These are phyloP conservation scores for Eristalis tenax DNA, from an alignment of 2,888 invertebrate species.

Conservation along the genomic window DNA sequence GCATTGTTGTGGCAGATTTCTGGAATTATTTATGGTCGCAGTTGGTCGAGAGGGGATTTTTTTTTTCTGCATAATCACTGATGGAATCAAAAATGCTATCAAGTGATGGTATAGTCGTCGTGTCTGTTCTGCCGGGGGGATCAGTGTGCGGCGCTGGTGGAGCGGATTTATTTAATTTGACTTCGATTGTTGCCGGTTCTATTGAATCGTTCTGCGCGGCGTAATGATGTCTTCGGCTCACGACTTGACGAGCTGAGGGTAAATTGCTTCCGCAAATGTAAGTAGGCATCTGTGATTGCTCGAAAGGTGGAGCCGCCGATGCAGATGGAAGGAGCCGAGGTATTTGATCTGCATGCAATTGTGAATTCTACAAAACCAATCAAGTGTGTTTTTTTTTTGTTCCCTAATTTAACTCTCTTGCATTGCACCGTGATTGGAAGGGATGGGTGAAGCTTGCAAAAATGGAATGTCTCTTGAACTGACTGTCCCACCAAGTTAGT, in stretches of 20 bases:
- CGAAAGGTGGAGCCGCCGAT: background rate
- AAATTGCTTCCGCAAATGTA: background rate
- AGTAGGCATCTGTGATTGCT: background rate
- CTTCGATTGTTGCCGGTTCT: slow-evolving; percentile 9
- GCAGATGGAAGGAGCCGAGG: background rate
- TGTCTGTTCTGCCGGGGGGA: slow-evolving; percentile 7
- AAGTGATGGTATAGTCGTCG: slow-evolving; percentile 19
- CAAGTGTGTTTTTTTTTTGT: background rate
- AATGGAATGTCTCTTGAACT: too few species aligned
- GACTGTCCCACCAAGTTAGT: too few species aligned
- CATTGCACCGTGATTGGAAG: too few species aligned
- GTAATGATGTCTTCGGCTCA: slow-evolving; percentile 31
- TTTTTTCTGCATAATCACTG: slow-evolving; percentile 56
- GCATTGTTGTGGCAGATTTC: slow-evolving; percentile 38
- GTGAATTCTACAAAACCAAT: background rate
- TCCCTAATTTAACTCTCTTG: background rate
- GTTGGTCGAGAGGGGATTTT: slow-evolving; percentile 36
- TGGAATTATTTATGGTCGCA: slow-evolving; percentile 41
- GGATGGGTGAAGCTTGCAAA: too few species aligned
- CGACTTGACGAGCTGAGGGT: background rate
- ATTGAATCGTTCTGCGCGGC: background rate
- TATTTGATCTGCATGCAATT: background rate
- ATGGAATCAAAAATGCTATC: slow-evolving; percentile 51
- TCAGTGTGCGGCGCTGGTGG: background rate
- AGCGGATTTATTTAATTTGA: slow-evolving; percentile 43